Conservation (phyloP, 1,140 invertebrate species). For the Cylas formicarius region DNA sequence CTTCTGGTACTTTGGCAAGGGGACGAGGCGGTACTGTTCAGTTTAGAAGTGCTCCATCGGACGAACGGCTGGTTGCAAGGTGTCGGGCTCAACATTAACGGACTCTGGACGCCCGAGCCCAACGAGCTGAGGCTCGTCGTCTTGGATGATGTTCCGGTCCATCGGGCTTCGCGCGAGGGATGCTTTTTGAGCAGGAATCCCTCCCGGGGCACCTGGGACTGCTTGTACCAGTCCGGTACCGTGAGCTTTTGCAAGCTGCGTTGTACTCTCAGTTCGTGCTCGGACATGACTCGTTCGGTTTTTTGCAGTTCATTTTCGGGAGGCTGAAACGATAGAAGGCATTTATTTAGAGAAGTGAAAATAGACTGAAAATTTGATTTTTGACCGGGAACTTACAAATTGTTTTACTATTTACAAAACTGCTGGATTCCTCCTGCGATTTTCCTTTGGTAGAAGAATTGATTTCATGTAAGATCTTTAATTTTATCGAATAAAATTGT, state of each 20-base stretch:
- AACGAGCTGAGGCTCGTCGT: conserved; percentile 41
- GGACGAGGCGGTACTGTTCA: conserved; percentile 67
- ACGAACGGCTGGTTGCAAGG: conserved; percentile 50
- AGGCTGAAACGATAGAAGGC: conserved; percentile 56
- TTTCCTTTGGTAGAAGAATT: too few species aligned
- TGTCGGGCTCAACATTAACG: conserved; percentile 36
- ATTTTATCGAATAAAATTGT: too few species aligned
- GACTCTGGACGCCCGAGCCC: conserved; percentile 36
- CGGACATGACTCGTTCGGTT: conserved; percentile 71
- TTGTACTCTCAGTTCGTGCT: conserved; percentile 87
- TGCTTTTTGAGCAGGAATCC: conserved; percentile 50
- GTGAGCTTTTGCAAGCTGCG: conserved; percentile 86
- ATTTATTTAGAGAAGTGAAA: neutral
- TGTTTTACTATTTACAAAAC: neutral
- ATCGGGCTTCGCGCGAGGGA: conserved; percentile 25
- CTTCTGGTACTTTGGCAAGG: conserved; percentile 57
- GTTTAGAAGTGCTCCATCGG: conserved; percentile 76
- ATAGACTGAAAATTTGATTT: neutral
- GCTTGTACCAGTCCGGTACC: conserved; percentile 92
- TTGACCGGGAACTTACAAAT: neutral
- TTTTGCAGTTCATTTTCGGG: conserved; percentile 90
- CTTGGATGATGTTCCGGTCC: conserved; percentile 40
- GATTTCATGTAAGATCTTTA: too few species aligned
- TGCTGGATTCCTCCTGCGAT: too few species aligned
- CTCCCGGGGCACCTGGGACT: conserved; percentile 63